phyloP scores from a whole-genome alignment of 2,113 vertebrate genomes.

The Coracopsis vasa region DNA sequence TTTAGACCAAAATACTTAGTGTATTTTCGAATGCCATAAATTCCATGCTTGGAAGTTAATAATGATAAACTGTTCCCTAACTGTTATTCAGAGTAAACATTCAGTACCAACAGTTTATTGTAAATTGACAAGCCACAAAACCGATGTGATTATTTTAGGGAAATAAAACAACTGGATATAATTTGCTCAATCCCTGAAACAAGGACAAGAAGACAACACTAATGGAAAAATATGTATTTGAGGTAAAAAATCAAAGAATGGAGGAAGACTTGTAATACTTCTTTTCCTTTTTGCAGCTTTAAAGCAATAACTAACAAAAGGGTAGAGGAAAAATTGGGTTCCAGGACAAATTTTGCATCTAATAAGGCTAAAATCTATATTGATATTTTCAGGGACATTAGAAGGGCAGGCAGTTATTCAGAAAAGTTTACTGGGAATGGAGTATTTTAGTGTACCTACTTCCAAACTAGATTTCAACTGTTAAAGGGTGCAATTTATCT shows the following conservation, averaged over 20 bases:
- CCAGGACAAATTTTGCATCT: background rate
- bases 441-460: background rate
- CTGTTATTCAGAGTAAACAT: background rate
- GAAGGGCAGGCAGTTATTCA: background rate
- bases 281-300: background rate
- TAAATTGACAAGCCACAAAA: background rate
- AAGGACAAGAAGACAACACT: background rate
- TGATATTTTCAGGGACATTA: background rate
- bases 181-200: background rate
- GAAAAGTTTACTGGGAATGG: background rate
- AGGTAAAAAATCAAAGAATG: background rate
- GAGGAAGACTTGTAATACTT: background rate
- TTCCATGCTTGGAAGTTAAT: background rate
- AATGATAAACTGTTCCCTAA: background rate
- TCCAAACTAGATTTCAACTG: background rate
- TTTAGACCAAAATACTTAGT: fast-evolving
- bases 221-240: background rate
- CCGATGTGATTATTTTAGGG: fast-evolving
- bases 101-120: background rate
- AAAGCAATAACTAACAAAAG: background rate
- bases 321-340: background rate
- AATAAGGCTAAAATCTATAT: background rate
- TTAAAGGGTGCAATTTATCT: background rate
- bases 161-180: background rate
- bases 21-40: background rate